Evolutionary conservation across 2,888 invertebrate species (phyloP).

Genomic region (Cheiracanthium punctorium): DNA sequence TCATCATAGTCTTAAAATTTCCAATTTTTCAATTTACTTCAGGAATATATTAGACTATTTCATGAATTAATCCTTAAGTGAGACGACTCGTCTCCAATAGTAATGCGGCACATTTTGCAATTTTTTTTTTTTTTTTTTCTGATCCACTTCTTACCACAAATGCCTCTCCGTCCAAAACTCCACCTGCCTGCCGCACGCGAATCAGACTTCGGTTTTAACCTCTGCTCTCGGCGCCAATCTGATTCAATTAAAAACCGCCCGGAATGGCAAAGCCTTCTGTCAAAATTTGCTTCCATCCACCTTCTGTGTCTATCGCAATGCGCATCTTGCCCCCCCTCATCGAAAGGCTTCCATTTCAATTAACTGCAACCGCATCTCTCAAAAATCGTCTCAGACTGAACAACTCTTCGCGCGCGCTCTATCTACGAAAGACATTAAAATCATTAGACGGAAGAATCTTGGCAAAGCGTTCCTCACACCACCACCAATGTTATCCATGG

Average conservation of each 20-base stretch:
- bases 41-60: too few relatives aligned
- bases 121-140: too few relatives aligned
- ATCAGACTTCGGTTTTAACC: not conserved
- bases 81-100: too few relatives aligned
- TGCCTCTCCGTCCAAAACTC: not conserved
- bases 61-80: too few relatives aligned
- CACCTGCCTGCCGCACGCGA: not conserved
- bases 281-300: not conserved
- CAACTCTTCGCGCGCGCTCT: not conserved
- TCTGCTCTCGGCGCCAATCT: not conserved
- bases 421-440: conserved; percentile 13
- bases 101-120: too few relatives aligned
- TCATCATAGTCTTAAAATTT: too few relatives aligned
- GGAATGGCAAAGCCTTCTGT: not conserved
- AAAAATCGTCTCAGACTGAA: not conserved
- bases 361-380: not conserved
- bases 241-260: conserved; percentile 2
- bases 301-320: not conserved
- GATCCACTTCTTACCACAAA: too few relatives aligned
- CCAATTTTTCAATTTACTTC: too few relatives aligned
- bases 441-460: not conserved
- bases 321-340: not conserved
- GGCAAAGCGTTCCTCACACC: not conserved
- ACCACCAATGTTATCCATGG: too few relatives aligned
- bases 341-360: conserved; percentile 2